These are phyloP conservation scores for Neodiprion lecontei DNA, from an alignment of 1,140 invertebrate species.

Conservation along the genomic window DNA sequence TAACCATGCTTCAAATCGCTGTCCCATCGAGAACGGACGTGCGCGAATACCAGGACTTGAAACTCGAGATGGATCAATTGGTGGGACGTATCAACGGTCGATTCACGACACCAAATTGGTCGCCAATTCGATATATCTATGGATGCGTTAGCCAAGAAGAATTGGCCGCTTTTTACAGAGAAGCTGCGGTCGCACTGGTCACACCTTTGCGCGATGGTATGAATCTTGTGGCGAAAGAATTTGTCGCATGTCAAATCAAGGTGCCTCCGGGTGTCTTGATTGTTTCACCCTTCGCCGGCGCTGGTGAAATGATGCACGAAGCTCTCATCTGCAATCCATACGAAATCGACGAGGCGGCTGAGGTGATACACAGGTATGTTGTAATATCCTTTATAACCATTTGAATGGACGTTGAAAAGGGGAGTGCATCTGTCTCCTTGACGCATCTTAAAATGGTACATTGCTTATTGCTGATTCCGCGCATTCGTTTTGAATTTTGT, in stretches of 20 bases:
- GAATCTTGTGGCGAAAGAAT: constrained; percentile 94
- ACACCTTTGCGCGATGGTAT: constrained; percentile 90
- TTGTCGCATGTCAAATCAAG: constrained; percentile 91
- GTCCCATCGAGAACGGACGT: constrained; percentile 91
- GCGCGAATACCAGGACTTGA: constrained; percentile 88
- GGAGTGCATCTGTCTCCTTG: no score
- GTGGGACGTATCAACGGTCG: constrained; percentile 87
- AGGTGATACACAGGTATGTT: constrained; percentile 78
- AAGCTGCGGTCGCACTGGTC: constrained; percentile 84
- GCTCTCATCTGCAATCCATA: constrained; percentile 90
- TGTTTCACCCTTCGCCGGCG: constrained; percentile 89
- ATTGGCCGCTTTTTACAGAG: constrained; percentile 84
- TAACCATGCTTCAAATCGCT: constrained; percentile 82
- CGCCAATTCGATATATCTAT: constrained; percentile 90
- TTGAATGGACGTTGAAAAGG: background rate
- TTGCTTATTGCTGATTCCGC: constrained; percentile 10
- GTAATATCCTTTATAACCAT: background rate
- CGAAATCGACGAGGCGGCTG: constrained; percentile 85
- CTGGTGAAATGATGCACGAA: constrained; percentile 91
- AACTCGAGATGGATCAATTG: constrained; percentile 89
- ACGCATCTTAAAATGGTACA: no score
- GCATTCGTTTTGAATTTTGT: no score
- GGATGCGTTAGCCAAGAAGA: constrained; percentile 87
- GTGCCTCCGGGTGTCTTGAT: constrained; percentile 86
- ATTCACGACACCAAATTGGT: constrained; percentile 90